Conservation (phyloP, 2,888 invertebrate species). For the Latrodectus elegans region DNA sequence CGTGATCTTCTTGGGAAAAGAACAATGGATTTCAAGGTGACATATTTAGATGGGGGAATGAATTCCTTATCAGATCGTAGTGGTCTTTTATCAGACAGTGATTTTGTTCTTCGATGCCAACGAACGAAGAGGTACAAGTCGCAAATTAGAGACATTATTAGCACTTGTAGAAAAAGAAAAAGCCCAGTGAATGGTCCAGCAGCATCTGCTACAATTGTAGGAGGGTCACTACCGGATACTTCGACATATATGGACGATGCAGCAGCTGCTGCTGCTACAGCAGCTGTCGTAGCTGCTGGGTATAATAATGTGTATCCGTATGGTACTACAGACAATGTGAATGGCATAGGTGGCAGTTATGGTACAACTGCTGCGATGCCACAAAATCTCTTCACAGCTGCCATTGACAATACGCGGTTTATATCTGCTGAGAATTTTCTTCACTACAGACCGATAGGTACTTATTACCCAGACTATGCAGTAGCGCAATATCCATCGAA, state of each 20-base stretch:
- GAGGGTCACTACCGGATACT: constrained; percentile 23
- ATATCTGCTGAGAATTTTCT: constrained; percentile 88
- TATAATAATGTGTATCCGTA: constrained; percentile 77
- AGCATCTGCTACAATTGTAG: constrained; percentile 27
- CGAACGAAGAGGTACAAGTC: constrained; percentile 93
- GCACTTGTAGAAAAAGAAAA: constrained; percentile 74
- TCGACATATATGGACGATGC: constrained; percentile 51
- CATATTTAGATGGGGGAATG: constrained; percentile 95
- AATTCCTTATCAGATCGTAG: constrained; percentile 80
- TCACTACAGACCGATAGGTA: constrained; percentile 83
- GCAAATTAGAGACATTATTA: constrained; percentile 92
- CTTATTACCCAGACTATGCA: constrained; percentile 84
- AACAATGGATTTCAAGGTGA: constrained; percentile 99
- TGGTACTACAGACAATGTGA: constrained; percentile 75
- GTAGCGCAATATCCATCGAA: constrained; percentile 77
- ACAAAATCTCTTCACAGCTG: constrained; percentile 68
- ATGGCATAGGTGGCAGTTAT: constrained; percentile 74
- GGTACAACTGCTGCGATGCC: constrained; percentile 66
- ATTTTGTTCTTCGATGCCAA: constrained; percentile 77
- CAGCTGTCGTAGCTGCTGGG: constrained; percentile 38
- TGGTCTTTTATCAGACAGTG: constrained; percentile 68
- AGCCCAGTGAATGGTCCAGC: constrained; percentile 49
- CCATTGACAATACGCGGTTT: constrained; percentile 79
- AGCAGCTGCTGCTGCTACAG: constrained; percentile 38
- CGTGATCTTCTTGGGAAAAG: constrained; percentile 96